A percentile compares a stretch with the other conserved stretches of the same genome.
phyloP scores from a whole-genome alignment of 2,797 vertebrate genomes.

The Carduelis carduelis region DNA sequence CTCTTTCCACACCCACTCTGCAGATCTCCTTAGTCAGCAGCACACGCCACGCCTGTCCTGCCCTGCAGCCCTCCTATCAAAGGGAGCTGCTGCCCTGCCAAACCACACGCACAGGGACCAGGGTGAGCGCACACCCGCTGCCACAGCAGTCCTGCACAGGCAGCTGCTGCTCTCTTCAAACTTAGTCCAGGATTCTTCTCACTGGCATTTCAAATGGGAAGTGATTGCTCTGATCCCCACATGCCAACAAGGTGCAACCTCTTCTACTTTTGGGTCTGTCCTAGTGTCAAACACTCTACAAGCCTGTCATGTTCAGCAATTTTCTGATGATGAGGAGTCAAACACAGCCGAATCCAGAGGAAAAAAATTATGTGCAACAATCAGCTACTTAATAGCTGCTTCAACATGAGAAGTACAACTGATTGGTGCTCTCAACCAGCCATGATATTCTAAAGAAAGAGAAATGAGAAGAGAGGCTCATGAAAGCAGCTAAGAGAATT shows the following conservation, averaged over 20 bases:
- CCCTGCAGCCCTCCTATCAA: neutral
- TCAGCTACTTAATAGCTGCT: conserved; percentile 57
- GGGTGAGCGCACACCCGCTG: neutral
- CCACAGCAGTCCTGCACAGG: neutral
- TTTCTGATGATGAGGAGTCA: conserved; percentile 3
- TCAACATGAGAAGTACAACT: conserved; percentile 38
- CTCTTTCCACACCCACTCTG: neutral
- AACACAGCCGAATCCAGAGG: neutral
- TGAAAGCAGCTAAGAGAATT: conserved; percentile 43
- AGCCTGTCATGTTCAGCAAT: neutral
- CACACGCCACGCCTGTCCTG: neutral
- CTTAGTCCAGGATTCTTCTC: neutral
- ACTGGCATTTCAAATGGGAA: neutral
- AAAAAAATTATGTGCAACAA: conserved; percentile 39
- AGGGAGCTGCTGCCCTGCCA: neutral
- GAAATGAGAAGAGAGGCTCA: conserved; percentile 20
- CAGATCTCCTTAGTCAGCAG: neutral
- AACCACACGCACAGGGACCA: neutral
- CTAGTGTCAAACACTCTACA: neutral
- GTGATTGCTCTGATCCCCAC: neutral
- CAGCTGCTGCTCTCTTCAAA: neutral
- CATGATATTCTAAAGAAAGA: conserved; percentile 49
- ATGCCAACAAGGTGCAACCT: neutral
- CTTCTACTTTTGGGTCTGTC: neutral
- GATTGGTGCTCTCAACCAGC: conserved; percentile 55